Evolutionary conservation across 2,888 invertebrate species (phyloP), one percentile per base, ranked within the genome.

Genomic region (Drosophila longiperda): DNA sequence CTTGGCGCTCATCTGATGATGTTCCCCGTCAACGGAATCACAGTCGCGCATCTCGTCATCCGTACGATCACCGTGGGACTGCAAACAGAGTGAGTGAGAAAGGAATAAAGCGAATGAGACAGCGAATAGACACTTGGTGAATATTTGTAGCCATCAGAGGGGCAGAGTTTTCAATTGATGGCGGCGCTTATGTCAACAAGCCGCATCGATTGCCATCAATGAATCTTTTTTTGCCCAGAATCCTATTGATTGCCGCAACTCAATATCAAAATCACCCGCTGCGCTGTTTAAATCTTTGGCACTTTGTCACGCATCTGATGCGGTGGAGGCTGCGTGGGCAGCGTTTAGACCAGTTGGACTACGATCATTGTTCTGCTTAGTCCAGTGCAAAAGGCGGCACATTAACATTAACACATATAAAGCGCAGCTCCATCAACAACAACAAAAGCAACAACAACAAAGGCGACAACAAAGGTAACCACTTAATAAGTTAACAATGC

Each of bases 1-100:
- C 75, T 87, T 88, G 68, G 84, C 86, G 73, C 88, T 86, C 68
- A 90, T 66, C 86, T 87, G 86, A 78, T 90, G 84, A 60, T 89
- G 89, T 66, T 92, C 92, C 23, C 92, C 93, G 71, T 93, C 93
- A 60, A 91, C 89, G 45, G 93, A 93, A 75, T 93, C 93, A 76
- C 92, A 93, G 76, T 93, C 93, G 74, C 92, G 91, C 90, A 92
- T 91, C 86, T 93, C 93, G 83, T 93, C 93, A 84, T 93, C 93
- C 50, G 93, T 92, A 72, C 92, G 92, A 77, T 92, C 93, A 78
- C 93, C 93, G 87, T 93, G 92, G 80, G 93, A 93, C 93, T 93
- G 89, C 20, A 58, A 86, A 49, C 23, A 15, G 42, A 17, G 3
- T 9, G 34, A 57, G n/a, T 7, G 23, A 53, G 12, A 49, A 7